phyloP scores from a whole-genome alignment of 2,888 invertebrate species.

The Acleris holmiana region DNA sequence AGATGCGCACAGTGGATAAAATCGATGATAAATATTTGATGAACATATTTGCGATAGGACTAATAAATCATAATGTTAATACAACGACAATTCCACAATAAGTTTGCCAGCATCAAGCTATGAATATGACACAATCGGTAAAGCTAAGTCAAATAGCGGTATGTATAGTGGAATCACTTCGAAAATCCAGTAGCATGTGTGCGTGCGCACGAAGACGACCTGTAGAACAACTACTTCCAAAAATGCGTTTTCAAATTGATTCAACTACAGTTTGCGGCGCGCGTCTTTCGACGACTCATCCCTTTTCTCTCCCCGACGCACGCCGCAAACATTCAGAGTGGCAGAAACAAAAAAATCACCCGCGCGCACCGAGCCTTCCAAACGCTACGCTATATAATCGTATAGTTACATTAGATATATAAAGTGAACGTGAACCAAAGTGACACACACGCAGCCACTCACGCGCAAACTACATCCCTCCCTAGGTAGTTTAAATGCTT shows the following conservation, averaged over 20 bases:
- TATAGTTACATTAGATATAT: slow-evolving; percentile 48
- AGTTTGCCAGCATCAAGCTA: slow-evolving; percentile 24
- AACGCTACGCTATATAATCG: slow-evolving; percentile 52
- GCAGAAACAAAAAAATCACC: slow-evolving; percentile 62
- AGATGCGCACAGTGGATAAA: slow-evolving; percentile 26
- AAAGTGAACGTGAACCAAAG: slow-evolving; percentile 43
- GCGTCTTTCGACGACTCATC: background rate
- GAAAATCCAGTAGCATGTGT: too few species aligned
- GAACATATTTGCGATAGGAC: slow-evolving; percentile 20
- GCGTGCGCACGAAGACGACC: too few species aligned
- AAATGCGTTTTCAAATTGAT: too few species aligned
- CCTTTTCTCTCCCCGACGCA: background rate
- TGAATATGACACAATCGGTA: slow-evolving; percentile 26
- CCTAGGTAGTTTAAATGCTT: slow-evolving; percentile 74
- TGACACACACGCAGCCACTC: slow-evolving; percentile 47
- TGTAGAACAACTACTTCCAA: too few species aligned
- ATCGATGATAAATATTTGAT: slow-evolving; percentile 9
- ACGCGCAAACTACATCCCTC: slow-evolving; percentile 53
- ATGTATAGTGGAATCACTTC: too few species aligned
- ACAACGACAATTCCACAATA: slow-evolving; percentile 34
- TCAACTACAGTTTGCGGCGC: background rate
- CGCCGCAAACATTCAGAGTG: slow-evolving; percentile 52
- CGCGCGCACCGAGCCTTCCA: slow-evolving; percentile 57
- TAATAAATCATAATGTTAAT: slow-evolving; percentile 31
- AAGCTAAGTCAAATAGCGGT: slow-evolving; percentile 17